A percentile compares a stretch with the other conserved stretches of the same genome.
Conservation (phyloP, 2,888 invertebrate species). For the Meandrusa payeni region DNA sequence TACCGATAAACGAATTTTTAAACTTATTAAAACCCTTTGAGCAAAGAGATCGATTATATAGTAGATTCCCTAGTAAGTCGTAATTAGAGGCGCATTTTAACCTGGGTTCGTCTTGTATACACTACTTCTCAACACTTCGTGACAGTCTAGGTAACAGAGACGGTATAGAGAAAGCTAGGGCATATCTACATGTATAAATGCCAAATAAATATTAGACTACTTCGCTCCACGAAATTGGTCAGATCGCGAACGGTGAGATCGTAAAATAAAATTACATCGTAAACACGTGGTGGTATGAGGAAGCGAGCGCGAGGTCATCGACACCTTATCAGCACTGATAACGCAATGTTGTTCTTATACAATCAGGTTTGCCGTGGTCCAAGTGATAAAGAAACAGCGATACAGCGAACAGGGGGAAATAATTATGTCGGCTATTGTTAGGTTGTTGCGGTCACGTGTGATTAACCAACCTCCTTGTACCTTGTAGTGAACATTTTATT, state of each 20-base stretch:
- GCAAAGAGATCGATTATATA: too few relatives aligned
- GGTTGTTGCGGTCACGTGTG: neutral
- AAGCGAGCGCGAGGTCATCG: slow-evolving; percentile 52
- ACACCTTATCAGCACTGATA: slow-evolving; percentile 58
- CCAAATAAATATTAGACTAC: neutral
- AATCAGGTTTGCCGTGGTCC: slow-evolving; percentile 24
- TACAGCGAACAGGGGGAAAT: slow-evolving; percentile 19
- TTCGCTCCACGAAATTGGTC: neutral
- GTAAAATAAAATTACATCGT: slow-evolving; percentile 20
- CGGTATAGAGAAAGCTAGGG: too few relatives aligned
- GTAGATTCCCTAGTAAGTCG: too few relatives aligned
- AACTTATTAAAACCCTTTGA: too few relatives aligned
- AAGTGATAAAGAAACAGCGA: slow-evolving; percentile 26
- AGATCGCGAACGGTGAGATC: slow-evolving; percentile 5
- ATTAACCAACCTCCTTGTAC: too few relatives aligned
- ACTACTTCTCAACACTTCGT: too few relatives aligned
- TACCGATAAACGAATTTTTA: too few relatives aligned
- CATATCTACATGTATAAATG: too few relatives aligned
- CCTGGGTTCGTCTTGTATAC: too few relatives aligned
- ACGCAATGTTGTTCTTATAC: slow-evolving; percentile 46
- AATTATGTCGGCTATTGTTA: slow-evolving; percentile 20
- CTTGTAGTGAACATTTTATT: too few relatives aligned
- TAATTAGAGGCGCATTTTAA: too few relatives aligned
- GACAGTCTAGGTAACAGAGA: too few relatives aligned
- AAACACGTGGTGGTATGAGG: slow-evolving; percentile 35